Evolutionary conservation across 2,797 vertebrate species (phyloP).

Genomic region (Florisuga fusca): DNA sequence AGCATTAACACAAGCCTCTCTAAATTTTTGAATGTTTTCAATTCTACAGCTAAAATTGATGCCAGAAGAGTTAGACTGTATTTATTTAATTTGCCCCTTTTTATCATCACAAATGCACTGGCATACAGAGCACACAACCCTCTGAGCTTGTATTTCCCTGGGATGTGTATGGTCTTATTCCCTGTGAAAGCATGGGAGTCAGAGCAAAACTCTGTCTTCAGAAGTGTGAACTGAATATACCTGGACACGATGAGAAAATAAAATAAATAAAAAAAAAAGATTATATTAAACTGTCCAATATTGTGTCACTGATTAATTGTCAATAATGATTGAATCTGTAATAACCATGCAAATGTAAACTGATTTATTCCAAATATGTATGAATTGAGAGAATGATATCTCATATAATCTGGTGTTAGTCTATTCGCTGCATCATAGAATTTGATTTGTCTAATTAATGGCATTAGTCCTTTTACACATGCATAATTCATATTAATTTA

Average conservation of each 20-base stretch:
- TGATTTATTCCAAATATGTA: conserved; percentile 76
- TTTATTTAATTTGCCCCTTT: conserved; percentile 60
- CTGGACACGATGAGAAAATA: conserved; percentile 35
- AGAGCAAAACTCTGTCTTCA: not conserved
- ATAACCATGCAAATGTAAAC: conserved; percentile 81
- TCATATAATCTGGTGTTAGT: conserved; percentile 82
- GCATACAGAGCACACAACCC: not conserved
- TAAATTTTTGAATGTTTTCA: conserved; percentile 64
- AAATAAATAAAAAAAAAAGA: not conserved
- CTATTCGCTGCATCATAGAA: conserved; percentile 89
- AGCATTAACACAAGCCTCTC: conserved; percentile 54
- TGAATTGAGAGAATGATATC: conserved; percentile 75
- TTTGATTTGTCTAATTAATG: conserved; percentile 99
- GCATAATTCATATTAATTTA: conserved; percentile 99
- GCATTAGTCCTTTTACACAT: conserved; percentile 94
- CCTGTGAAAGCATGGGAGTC: not conserved
- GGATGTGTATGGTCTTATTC: not conserved
- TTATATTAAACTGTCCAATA: conserved; percentile 39
- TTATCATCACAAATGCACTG: conserved; percentile 13
- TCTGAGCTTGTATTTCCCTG: not conserved
- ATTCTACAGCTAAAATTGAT: conserved; percentile 65
- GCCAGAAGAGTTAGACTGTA: conserved; percentile 65
- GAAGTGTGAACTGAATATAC: conserved; percentile 28
- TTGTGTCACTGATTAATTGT: conserved; percentile 68
- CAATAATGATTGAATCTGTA: conserved; percentile 70